Conservation (phyloP, 2,888 invertebrate species). For the Zygothrica quintamaculata region DNA sequence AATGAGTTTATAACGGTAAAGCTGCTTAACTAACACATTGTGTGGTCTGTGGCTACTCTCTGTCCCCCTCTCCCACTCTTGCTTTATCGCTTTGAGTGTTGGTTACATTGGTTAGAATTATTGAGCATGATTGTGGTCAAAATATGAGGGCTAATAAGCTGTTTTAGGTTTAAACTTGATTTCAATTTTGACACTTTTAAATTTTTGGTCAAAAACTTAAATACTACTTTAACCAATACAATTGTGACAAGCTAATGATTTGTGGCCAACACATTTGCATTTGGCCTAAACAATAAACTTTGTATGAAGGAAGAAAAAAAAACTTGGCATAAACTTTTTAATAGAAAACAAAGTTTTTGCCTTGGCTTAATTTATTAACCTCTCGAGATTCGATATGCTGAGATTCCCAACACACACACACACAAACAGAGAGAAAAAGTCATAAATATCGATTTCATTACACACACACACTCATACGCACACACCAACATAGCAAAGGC, state of each 20-base stretch:
- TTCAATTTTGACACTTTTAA: constrained; percentile 1
- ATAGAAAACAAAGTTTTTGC: constrained; percentile 68
- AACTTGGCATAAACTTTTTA: constrained; percentile 77
- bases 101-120: constrained; percentile 40
- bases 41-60: constrained; percentile 55
- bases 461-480: too few species aligned
- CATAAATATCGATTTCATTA: constrained; percentile 80
- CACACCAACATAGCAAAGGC: constrained; percentile 48
- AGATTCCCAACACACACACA: constrained; percentile 41
- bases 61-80: too few species aligned
- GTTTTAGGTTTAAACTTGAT: not conserved
- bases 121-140: constrained; percentile 31
- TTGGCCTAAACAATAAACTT: constrained; percentile 18
- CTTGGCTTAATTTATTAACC: constrained; percentile 76
- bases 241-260: constrained; percentile 55
- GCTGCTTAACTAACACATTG: constrained; percentile 44
- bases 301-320: too few species aligned
- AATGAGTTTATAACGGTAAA: constrained; percentile 57
- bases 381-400: constrained; percentile 70
- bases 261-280: constrained; percentile 50
- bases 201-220: not conserved
- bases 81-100: constrained; percentile 26
- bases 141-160: constrained; percentile 1
- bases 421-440: constrained; percentile 51
- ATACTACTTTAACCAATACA: too few species aligned